Conservation (phyloP, 2,888 invertebrate species). For the Phyllotreta striolata region DNA sequence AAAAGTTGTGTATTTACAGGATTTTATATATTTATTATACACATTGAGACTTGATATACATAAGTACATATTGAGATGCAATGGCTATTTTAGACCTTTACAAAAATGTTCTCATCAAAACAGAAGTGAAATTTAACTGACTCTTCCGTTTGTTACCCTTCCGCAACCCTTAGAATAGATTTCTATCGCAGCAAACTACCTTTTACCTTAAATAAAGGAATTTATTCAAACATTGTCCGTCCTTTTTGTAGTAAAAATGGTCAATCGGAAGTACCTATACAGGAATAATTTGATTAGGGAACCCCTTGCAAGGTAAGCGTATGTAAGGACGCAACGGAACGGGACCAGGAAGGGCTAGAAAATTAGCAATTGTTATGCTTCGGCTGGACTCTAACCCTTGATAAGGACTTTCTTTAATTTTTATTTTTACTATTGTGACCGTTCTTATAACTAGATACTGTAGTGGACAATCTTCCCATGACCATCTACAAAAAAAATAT, state of each 20-base stretch:
- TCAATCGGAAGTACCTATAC: slow-evolving; percentile 32
- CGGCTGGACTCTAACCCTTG: slow-evolving; percentile 34
- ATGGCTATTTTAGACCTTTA: too few relatives aligned
- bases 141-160: background rate
- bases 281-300: slow-evolving; percentile 28
- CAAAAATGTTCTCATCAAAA: too few relatives aligned
- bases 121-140: too few relatives aligned
- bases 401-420: slow-evolving; percentile 28
- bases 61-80: too few relatives aligned
- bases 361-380: slow-evolving; percentile 42
- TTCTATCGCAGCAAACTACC: slow-evolving; percentile 33
- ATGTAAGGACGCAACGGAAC: slow-evolving; percentile 16
- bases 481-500: slow-evolving; percentile 5
- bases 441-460: slow-evolving; percentile 18
- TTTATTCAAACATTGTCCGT: slow-evolving; percentile 29
- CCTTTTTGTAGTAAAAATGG: slow-evolving; percentile 31
- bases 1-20: too few relatives aligned
- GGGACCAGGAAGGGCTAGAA: slow-evolving; percentile 39
- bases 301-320: slow-evolving; percentile 16
- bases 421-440: slow-evolving; percentile 25
- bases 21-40: too few relatives aligned
- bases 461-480: slow-evolving; percentile 32
- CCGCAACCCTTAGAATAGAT: slow-evolving; percentile 13
- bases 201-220: slow-evolving; percentile 28
- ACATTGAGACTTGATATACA: too few relatives aligned